Evolutionary conservation across 2,113 vertebrate genomes (phyloP).

Genomic region (Tachuris rubrigastra): DNA sequence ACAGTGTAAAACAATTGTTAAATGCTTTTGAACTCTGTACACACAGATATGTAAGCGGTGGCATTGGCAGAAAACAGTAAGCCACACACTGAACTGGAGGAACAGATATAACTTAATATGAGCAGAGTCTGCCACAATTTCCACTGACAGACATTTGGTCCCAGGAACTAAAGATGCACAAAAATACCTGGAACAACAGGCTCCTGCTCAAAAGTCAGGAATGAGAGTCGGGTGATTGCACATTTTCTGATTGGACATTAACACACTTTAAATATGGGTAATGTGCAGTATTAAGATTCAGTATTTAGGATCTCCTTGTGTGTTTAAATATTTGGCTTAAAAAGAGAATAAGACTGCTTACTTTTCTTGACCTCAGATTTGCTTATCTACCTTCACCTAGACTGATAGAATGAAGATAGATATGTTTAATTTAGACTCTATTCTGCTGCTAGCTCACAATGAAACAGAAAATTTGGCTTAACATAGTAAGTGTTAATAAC

Average conservation of each 20-base stretch:
- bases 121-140: background rate
- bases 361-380: background rate
- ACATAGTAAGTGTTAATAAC: background rate
- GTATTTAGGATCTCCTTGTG: background rate
- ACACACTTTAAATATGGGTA: background rate
- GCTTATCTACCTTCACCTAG: background rate
- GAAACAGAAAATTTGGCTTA: background rate
- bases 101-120: background rate
- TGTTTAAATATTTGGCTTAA: background rate
- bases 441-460: background rate
- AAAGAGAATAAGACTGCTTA: background rate
- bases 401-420: background rate
- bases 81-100: background rate
- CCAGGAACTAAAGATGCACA: background rate
- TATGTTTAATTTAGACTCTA: background rate
- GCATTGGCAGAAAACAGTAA: background rate
- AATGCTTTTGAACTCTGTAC: background rate
- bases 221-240: background rate
- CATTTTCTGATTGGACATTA: background rate
- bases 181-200: background rate
- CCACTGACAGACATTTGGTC: background rate
- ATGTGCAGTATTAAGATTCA: background rate
- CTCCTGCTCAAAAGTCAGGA: background rate
- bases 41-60: background rate
- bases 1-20: background rate